These are phyloP conservation scores for Dallia pectoralis DNA, from an alignment of 2,797 vertebrate genomes.

Conservation along the genomic window DNA sequence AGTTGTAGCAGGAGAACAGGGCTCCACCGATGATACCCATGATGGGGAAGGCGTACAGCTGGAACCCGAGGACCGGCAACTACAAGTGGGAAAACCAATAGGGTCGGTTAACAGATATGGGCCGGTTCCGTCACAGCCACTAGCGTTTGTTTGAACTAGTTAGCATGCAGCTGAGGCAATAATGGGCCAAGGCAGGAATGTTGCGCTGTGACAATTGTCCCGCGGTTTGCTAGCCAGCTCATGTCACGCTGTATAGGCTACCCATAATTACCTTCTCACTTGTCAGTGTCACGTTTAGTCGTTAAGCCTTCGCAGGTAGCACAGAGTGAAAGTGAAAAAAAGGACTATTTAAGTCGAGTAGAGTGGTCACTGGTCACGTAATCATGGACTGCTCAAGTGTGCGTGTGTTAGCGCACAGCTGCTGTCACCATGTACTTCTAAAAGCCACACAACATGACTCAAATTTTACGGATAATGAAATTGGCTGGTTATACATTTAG, in stretches of 20 bases:
- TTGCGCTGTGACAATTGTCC: slow-evolving; percentile 58
- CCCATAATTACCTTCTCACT: slow-evolving; percentile 86
- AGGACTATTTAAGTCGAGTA: slow-evolving; percentile 67
- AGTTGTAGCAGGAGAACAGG: slow-evolving; percentile 89
- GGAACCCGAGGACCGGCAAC: slow-evolving; percentile 84
- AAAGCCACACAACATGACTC: not conserved
- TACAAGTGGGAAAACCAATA: slow-evolving; percentile 54
- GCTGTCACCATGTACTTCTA: no score
- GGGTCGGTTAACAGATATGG: not conserved
- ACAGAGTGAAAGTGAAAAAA: slow-evolving; percentile 80
- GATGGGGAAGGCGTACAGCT: slow-evolving; percentile 83
- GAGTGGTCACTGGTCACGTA: slow-evolving; percentile 1
- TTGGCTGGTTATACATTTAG: slow-evolving; percentile 17
- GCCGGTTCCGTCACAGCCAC: not conserved
- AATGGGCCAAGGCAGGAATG: slow-evolving; percentile 58
- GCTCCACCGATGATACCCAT: slow-evolving; percentile 85
- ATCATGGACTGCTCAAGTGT: no score
- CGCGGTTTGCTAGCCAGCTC: slow-evolving; percentile 63
- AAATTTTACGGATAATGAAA: no score
- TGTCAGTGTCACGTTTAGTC: slow-evolving; percentile 76
- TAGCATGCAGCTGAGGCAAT: slow-evolving; percentile 66
- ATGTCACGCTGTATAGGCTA: slow-evolving; percentile 72
- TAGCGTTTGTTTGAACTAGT: slow-evolving; percentile 25
- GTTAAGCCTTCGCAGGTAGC: slow-evolving; percentile 83
- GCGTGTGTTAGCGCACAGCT: no score